A percentile compares a stretch with the other conserved stretches of the same genome.
Conservation (phyloP, 1,140 invertebrate genomes). For the Zaprionus nigranus region DNA sequence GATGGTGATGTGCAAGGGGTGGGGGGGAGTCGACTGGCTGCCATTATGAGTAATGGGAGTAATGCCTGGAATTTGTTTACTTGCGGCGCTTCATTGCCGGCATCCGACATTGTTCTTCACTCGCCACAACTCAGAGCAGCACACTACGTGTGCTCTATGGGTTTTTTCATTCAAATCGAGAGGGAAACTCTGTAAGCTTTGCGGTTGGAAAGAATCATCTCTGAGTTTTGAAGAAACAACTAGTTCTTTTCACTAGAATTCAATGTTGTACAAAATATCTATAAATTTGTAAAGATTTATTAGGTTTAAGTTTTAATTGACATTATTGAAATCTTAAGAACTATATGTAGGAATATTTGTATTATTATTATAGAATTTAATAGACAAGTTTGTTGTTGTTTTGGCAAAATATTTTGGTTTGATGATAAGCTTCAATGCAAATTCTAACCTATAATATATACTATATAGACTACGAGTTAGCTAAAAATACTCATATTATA, state of each 20-base stretch:
- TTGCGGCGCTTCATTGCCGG: conserved; percentile 61
- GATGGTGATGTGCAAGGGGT: conserved; percentile 8
- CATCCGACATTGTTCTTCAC: conserved; percentile 44
- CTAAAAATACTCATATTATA: background rate
- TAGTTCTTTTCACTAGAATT: background rate
- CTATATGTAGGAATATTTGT: background rate
- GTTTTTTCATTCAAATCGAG: background rate
- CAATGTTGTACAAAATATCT: background rate
- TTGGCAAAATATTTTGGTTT: too few species aligned
- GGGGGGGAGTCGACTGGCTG: conserved; percentile 38
- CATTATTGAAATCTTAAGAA: background rate
- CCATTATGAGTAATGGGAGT: conserved; percentile 77
- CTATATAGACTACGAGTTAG: too few species aligned
- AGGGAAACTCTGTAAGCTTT: background rate
- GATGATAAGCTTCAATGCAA: too few species aligned
- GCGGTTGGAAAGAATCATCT: conserved; percentile 13
- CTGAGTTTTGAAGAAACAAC: conserved; percentile 17
- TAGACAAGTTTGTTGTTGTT: too few species aligned
- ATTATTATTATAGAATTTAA: background rate
- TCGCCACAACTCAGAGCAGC: background rate
- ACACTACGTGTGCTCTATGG: conserved; percentile 51
- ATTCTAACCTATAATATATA: too few species aligned
- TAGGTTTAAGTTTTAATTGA: background rate
- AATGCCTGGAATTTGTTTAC: conserved; percentile 78
- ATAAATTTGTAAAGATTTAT: background rate